Evolutionary conservation across 2,113 vertebrate genomes (phyloP).

Genomic region (Brienomyrus brachyistius): DNA sequence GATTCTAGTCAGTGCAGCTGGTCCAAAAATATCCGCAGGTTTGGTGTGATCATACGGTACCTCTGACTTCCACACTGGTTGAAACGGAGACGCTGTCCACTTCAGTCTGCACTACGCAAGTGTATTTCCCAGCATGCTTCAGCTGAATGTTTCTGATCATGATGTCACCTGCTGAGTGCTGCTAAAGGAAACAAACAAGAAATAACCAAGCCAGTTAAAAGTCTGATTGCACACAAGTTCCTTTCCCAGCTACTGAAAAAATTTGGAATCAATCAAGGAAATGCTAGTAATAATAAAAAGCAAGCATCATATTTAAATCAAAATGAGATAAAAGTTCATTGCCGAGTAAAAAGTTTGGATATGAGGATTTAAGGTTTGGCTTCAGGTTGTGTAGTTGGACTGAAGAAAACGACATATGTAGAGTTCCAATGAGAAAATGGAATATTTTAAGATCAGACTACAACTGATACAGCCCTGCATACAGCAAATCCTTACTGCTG

Average conservation of each 20-base stretch:
- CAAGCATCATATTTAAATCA: neutral
- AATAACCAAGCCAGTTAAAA: neutral
- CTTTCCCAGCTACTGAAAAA: neutral
- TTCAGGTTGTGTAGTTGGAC: neutral
- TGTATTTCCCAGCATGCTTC: slow-evolving; percentile 87
- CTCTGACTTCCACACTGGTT: slow-evolving; percentile 86
- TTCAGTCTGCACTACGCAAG: slow-evolving; percentile 84
- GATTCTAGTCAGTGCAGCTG: neutral
- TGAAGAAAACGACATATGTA: neutral
- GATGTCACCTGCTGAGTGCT: slow-evolving; percentile 87
- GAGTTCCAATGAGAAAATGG: neutral
- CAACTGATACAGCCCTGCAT: too few relatives aligned
- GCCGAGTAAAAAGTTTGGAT: neutral
- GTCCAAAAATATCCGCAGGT: neutral
- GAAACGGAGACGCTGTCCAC: slow-evolving; percentile 85
- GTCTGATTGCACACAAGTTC: neutral
- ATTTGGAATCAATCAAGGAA: neutral
- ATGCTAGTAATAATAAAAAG: neutral
- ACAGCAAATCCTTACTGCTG: neutral
- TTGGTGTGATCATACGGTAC: slow-evolving; percentile 47
- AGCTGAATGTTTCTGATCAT: slow-evolving; percentile 97
- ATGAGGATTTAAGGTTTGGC: neutral
- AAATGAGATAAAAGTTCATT: neutral
- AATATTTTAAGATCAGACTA: neutral
- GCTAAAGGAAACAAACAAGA: slow-evolving; percentile 25